Evolutionary conservation across 1,140 invertebrate genomes (phyloP).

Genomic region (Pseudomyrmex pallidus): DNA sequence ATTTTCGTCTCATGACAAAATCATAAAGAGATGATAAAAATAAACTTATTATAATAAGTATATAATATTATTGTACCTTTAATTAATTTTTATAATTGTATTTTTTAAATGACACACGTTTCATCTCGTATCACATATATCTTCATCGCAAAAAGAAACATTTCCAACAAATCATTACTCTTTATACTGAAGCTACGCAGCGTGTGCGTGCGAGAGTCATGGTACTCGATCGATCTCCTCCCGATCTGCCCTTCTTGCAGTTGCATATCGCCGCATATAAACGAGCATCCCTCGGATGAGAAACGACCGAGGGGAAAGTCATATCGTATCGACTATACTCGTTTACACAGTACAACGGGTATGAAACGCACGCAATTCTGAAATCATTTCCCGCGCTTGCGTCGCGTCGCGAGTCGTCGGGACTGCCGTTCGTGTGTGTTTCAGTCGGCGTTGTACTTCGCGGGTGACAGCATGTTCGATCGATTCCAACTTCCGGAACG

Average conservation of each 20-base stretch:
- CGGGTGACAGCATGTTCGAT: constrained; percentile 38
- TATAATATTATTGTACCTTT: no score
- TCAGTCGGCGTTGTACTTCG: constrained; percentile 32
- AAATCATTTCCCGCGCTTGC: constrained; percentile 53
- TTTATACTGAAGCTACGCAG: not conserved
- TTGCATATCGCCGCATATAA: not conserved
- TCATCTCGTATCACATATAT: no score
- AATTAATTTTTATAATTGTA: no score
- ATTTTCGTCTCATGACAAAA: no score
- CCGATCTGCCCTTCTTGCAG: not conserved
- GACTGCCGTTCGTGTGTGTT: not conserved
- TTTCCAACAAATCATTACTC: no score
- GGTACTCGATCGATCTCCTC: constrained; percentile 24
- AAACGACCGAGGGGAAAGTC: constrained; percentile 8
- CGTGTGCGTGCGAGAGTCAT: not conserved
- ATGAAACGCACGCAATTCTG: not conserved
- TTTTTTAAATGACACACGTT: no score
- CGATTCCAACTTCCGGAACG: constrained; percentile 7
- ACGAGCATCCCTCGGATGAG: not conserved
- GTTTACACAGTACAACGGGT: not conserved
- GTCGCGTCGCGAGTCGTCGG: constrained; percentile 18
- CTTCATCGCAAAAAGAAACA: no score
- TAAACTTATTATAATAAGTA: no score
- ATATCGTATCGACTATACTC: not conserved
- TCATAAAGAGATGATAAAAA: no score